Percentiles rank a stretch among this genome's conserved stretches.
These are phyloP conservation scores for Sarcophaga caerulescens DNA, from an alignment of 2,888 invertebrate species.

Conservation along the genomic window DNA sequence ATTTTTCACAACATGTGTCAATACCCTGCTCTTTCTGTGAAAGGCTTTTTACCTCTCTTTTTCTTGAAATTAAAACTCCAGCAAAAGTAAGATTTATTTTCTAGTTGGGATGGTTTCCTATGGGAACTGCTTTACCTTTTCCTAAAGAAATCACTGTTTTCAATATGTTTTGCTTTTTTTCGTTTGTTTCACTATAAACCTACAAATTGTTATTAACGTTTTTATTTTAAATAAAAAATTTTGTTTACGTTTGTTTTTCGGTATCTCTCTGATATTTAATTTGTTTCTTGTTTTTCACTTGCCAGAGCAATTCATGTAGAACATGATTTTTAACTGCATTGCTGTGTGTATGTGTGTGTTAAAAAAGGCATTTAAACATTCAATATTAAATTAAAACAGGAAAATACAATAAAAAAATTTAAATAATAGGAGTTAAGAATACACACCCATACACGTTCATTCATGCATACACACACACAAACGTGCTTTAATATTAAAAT, in stretches of 20 bases:
- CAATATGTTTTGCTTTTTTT: no score
- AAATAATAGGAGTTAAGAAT: conserved; percentile 8
- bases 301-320: conserved; percentile 53
- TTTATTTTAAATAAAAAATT: no score
- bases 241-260: no score
- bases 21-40: no score
- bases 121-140: no score
- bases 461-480: conserved; percentile 11
- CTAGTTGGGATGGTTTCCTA: no score
- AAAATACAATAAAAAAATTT: conserved; percentile 47
- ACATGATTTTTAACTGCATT: conserved; percentile 67
- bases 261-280: not conserved
- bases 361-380: conserved; percentile 71
- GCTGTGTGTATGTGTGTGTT: conserved; percentile 27
- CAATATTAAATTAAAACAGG: conserved; percentile 71
- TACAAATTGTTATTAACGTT: no score
- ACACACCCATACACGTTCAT: conserved; percentile 18
- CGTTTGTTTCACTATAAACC: no score
- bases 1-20: no score
- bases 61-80: fast-evolving
- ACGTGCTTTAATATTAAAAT: not conserved
- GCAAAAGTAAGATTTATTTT: no score
- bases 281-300: conserved; percentile 34
- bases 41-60: no score
- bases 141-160: no score